phyloP scores from a whole-genome alignment of 2,797 vertebrate genomes.

The Pseudochirops cupreus region DNA sequence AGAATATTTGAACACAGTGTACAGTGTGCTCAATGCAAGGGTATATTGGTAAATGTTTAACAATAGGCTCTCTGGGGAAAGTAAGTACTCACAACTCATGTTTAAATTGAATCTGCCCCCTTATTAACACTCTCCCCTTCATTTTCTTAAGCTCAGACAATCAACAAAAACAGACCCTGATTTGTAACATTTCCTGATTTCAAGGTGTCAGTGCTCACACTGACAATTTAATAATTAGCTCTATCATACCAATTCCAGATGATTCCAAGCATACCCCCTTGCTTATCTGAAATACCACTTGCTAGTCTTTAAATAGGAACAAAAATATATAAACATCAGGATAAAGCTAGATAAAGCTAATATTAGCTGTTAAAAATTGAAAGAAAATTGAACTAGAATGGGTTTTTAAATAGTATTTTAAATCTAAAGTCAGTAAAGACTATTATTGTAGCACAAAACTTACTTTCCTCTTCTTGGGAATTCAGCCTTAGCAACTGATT shows the following conservation, averaged over 20 bases:
- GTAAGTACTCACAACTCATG: not conserved
- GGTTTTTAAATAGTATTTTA: conserved; percentile 13
- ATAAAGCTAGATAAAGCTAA: conserved; percentile 20
- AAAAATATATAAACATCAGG: not conserved
- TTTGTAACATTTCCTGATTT: not conserved
- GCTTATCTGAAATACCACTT: not conserved
- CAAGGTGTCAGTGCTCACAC: not conserved
- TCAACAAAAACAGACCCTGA: not conserved
- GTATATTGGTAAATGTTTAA: not conserved
- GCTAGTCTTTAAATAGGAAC: conserved; percentile 10
- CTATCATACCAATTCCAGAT: not conserved
- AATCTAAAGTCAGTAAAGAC: not conserved
- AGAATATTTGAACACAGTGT: not conserved
- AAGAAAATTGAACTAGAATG: not conserved
- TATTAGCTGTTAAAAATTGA: not conserved
- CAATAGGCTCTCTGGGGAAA: not conserved
- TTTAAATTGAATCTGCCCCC: not conserved
- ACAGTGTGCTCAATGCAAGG: not conserved
- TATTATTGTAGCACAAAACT: not conserved
- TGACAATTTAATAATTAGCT: not conserved
- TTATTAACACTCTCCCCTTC: not conserved
- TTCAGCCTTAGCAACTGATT: not conserved
- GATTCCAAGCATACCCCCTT: not conserved
- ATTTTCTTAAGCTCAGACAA: not conserved
- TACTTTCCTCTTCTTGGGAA: not conserved